Evolutionary conservation across 1,140 invertebrate species (phyloP), one percentile per base, ranked within the genome.

Genomic region (Drosophila bifasciata): DNA sequence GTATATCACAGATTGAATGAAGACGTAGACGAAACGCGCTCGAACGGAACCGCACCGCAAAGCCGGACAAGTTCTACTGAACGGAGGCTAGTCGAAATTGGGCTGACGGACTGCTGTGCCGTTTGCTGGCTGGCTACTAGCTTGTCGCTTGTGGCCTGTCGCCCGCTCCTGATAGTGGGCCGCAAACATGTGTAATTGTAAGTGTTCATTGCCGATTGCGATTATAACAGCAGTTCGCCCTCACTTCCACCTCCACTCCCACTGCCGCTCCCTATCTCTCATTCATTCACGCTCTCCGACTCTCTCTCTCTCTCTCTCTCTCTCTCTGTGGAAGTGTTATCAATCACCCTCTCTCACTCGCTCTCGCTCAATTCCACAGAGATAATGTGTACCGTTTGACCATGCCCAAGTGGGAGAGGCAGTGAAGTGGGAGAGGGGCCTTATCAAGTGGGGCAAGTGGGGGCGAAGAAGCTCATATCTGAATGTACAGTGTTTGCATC

Each of bases 151-250:
- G 32, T 15, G 32, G 23, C 8, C 25, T 28, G 25, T 28, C 25
- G 25, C 25, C 25, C 25, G 28, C 19, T 36, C 15, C 76, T 79
- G 67, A 73, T 88, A 81, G 88, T 79, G 56, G 69, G 61, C 70
- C 69, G 77, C 75, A 68, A 83, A 83, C 79, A 88, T 83, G 63
- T 88, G 83, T 89, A 89, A 89, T 83, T 86, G 83, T 86, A 83
- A 89, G 69, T 64, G 66, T 61, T 79, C 79, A 75, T 83, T 83
- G 84, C 79, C 79, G 83, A 88, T 88, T 86, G 84, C 83, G 84
- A 89, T 86, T 86, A 86, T 76, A 79, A 66, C 32, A 36, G 9
- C 32, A 36, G 11, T 3, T 36, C 39, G 41, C 21, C 36, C 45
- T 5, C 51, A 6, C 5, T 43, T 7, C 8, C 39, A 46, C 21